Evolutionary conservation across 2,888 invertebrate species (phyloP), one percentile per base, ranked within the genome.

Genomic region (Halictus ligatus): DNA sequence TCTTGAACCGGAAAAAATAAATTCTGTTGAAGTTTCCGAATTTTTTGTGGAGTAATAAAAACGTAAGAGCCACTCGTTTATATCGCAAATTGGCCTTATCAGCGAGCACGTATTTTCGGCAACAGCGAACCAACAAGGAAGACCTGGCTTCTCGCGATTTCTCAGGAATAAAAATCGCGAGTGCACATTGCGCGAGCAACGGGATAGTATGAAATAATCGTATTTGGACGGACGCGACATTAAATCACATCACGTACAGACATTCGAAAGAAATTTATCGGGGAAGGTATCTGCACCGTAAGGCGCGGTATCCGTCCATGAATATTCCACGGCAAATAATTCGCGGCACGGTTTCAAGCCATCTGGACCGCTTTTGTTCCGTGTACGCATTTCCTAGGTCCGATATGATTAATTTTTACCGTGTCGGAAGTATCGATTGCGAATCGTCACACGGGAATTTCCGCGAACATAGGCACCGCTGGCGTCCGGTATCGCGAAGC

Each of bases 401-500:
- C 79, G 40, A 80, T 81, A 69, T 77, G 85, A 86, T 86, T 85
- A 77, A 84, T 80, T 84, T 80, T 64, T 72, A 78, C 81, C 67
- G 84, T 72, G 46, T 50, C 50, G 6, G 46, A 78, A 74, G 71
- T 54, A 54, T 54, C 54, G 54, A 54, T 69, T 71, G 64, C 43
- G 80, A 72, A 78, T 78, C 35, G 72, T 12, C 15, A 43, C 72
- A 43, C n/a, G 6, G 4, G 29, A 58, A 25, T 80, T 78, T 84
- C 72, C 13, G 43, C 7, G 58, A 48, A 81, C 81, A 81, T 85
- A 86, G 46, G 71, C 48, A 12, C 8, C 54, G 6, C 12, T 60
- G 67, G 18, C 15, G 67, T 6, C 73, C 75, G 40, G 29, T 54
- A 58, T 21, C 48, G 29, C 18, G 15, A 48, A 77, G 73, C 77